Evolutionary conservation across 2,113 vertebrate species (phyloP).

Genomic region (Triplophysa tibetana): DNA sequence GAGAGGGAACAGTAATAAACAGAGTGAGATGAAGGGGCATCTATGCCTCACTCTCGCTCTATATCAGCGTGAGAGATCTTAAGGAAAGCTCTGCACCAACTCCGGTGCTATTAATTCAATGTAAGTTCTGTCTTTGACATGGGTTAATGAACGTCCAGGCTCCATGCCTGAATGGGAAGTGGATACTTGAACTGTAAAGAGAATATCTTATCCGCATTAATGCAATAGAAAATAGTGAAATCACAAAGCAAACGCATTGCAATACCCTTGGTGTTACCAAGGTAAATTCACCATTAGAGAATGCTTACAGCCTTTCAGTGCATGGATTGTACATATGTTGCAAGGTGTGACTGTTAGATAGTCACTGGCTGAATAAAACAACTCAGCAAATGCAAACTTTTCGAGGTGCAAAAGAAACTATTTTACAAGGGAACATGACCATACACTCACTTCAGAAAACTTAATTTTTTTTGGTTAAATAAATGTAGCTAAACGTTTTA

Average conservation of each 20-base stretch:
- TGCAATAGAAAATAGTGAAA: conserved; percentile 2
- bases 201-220: conserved; percentile 38
- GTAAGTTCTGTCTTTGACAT: conserved; percentile 64
- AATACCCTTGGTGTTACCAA: neutral
- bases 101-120: conserved; percentile 69
- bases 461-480: too few relatives aligned
- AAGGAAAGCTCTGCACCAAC: conserved; percentile 38
- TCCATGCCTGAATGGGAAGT: conserved; percentile 53
- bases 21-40: conserved; percentile 14
- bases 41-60: conserved; percentile 19
- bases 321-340: neutral
- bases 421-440: too few relatives aligned
- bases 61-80: conserved; percentile 30
- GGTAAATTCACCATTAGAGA: neutral
- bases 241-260: neutral
- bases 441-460: too few relatives aligned
- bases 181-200: conserved; percentile 30
- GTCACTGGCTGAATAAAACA: neutral
- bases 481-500: too few relatives aligned
- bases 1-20: conserved; percentile 32
- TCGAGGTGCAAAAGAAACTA: too few relatives aligned
- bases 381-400: too few relatives aligned
- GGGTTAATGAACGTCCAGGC: conserved; percentile 62
- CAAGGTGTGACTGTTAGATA: neutral
- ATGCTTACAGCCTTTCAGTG: neutral